Conservation (phyloP, 2,113 vertebrate genomes). For the Jacana jacana region DNA sequence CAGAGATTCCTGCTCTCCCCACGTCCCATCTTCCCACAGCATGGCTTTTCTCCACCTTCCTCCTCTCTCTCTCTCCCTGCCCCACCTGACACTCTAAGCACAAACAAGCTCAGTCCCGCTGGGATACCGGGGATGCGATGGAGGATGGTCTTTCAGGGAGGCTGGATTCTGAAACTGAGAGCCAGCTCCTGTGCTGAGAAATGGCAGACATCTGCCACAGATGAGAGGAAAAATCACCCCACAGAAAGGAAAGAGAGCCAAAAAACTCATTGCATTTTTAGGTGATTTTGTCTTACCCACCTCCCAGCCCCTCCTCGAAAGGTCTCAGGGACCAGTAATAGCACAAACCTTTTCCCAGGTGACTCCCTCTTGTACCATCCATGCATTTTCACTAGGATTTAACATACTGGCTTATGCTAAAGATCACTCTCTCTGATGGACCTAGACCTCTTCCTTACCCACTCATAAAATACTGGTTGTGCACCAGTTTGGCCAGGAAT, state of each 20-base stretch:
- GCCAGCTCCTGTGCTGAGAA: not conserved
- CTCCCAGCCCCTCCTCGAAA: not conserved
- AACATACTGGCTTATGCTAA: not conserved
- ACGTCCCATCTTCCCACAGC: not conserved
- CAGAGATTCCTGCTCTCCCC: not conserved
- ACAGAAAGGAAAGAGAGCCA: not conserved
- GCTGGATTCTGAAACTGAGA: not conserved
- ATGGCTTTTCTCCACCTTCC: not conserved
- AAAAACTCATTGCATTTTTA: not conserved
- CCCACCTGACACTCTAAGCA: not conserved
- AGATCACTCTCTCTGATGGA: not conserved
- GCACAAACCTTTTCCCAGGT: not conserved
- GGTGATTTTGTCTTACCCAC: not conserved
- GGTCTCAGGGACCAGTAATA: not conserved
- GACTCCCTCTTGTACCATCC: not conserved
- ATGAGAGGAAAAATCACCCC: not conserved
- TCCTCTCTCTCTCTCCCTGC: not conserved
- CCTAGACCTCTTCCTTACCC: not conserved
- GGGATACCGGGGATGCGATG: not conserved
- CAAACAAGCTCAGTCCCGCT: not conserved
- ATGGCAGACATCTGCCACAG: not conserved
- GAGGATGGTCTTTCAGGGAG: not conserved
- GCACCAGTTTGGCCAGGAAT: not conserved
- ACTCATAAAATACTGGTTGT: not conserved
- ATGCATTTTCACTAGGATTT: not conserved